A percentile compares a stretch with the other conserved stretches of the same genome.
These are phyloP conservation scores for Centruroides vittatus DNA, from an alignment of 1,140 invertebrate genomes.

Conservation along the genomic window DNA sequence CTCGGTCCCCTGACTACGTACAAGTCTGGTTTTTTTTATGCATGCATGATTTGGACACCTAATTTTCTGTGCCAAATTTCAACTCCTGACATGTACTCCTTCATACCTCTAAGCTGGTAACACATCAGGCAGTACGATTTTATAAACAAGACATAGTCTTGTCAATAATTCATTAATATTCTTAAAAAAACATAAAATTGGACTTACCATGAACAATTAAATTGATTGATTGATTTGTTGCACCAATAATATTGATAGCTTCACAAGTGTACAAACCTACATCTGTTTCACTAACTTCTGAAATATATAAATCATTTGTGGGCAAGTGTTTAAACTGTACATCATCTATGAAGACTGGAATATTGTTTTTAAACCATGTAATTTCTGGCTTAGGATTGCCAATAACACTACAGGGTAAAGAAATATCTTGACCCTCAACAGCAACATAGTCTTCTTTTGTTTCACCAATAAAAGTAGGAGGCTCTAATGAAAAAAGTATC, in stretches of 20 bases:
- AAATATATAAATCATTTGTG: conserved; percentile 30
- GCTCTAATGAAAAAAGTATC: too few species aligned
- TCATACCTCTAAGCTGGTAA: too few species aligned
- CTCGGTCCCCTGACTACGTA: too few species aligned
- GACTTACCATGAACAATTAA: conserved; percentile 22
- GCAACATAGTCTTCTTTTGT: conserved; percentile 16
- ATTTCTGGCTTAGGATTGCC: conserved; percentile 14
- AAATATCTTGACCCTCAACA: conserved; percentile 9
- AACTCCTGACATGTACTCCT: too few species aligned
- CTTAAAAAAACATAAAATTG: neutral
- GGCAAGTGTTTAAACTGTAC: too few species aligned
- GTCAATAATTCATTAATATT: too few species aligned
- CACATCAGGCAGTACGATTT: too few species aligned
- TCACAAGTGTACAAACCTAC: conserved; percentile 28
- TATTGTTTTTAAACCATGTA: conserved; percentile 8
- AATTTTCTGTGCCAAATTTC: too few species aligned
- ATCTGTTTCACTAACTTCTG: conserved; percentile 26
- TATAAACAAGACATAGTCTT: too few species aligned
- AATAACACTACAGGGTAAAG: conserved; percentile 14
- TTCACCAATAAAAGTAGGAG: conserved; percentile 9
- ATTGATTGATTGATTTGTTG: conserved; percentile 20
- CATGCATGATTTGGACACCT: too few species aligned
- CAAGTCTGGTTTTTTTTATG: too few species aligned
- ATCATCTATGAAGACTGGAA: conserved; percentile 15
- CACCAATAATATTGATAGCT: conserved; percentile 27